Percentiles rank a stretch among this genome's conserved stretches.
These are phyloP conservation scores for Epicauta chinensis DNA, from an alignment of 1,140 invertebrate genomes.

Conservation along the genomic window DNA sequence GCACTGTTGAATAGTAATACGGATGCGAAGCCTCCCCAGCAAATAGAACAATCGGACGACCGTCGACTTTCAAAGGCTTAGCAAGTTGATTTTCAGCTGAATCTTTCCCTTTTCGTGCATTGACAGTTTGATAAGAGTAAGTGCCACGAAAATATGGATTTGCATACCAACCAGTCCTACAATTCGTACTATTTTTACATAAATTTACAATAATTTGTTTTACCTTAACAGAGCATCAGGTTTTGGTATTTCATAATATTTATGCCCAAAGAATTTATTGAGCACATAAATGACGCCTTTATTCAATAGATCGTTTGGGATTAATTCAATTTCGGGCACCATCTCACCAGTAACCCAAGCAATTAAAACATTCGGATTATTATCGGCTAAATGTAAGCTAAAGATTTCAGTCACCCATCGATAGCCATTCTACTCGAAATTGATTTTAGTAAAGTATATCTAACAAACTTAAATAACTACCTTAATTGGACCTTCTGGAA, in stretches of 20 bases:
- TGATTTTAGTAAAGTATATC: no score
- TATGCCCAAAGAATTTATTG: constrained; percentile 17
- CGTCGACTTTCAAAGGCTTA: constrained; percentile 15
- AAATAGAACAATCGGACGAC: constrained; percentile 29
- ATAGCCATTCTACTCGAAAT: background rate
- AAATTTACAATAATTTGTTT: background rate
- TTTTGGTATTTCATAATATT: constrained; percentile 13
- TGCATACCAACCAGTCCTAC: constrained; percentile 16
- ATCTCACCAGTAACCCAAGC: constrained; percentile 22
- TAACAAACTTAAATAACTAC: no score
- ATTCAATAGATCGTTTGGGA: constrained; percentile 11
- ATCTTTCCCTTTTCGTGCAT: constrained; percentile 5
- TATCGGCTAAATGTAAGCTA: background rate
- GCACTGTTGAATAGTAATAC: constrained; percentile 54
- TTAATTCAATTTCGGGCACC: constrained; percentile 21
- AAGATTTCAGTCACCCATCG: constrained; percentile 13
- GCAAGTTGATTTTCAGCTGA: constrained; percentile 8
- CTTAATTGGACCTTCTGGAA: constrained; percentile 8
- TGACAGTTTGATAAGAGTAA: constrained; percentile 18
- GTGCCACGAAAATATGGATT: constrained; percentile 23
- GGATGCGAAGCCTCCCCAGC: constrained; percentile 44
- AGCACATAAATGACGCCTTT: constrained; percentile 20
- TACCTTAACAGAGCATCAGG: constrained; percentile 12
- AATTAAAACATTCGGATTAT: constrained; percentile 22
- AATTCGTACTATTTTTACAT: constrained; percentile 1